Evolutionary conservation across 2,113 vertebrate species (phyloP), one percentile per base, ranked within the genome.

Genomic region (Vulpes ferrilata): DNA sequence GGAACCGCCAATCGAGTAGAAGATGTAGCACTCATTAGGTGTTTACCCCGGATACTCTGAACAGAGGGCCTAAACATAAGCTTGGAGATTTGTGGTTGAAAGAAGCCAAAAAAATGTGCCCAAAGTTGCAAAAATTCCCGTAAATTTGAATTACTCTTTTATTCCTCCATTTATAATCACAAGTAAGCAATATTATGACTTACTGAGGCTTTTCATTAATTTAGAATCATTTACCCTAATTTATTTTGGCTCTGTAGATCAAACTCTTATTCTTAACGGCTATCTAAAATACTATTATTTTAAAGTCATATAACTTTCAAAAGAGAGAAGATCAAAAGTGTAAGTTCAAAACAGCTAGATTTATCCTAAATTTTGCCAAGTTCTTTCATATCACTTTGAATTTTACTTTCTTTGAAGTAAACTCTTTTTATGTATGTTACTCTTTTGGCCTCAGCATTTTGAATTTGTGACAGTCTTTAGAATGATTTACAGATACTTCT

Each of bases 351-450:
- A 62, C 5, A 80, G 48, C 2, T 43, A 32, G 35, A 88, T 82
- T 84, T 92, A 91, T 67, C 8, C 8, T 84, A 96, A 60, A 48
- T 82, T 83, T 86, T 93, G 3, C 7, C 5, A 86, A 59, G n/a
- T 88, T 93, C 43, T 95, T 82, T 64, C 55, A 76, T 85, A 74
- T 95, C 5, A 48, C 81, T 93, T 89, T 71, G 27, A 90, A 67
- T 64, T 64, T 79, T 84, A 23, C 11, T 62, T 35, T 88, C 69
- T 94, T 93, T 65, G 27, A 96, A 62, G 55, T 5, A 69, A 84
- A 78, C 1, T 55, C 43, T 79, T 90, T 69, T 43, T 20, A 74
- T 32, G 2, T 76, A 53, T 57, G 67, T 57, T 30, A 76, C 25
- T 48, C 9, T 67, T 20, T 78, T 81, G 48, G 15, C 2, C 30